Percentiles rank a stretch among this genome's conserved stretches.
Evolutionary conservation across 2,797 vertebrate genomes (phyloP).

Genomic region (Artibeus lituratus): DNA sequence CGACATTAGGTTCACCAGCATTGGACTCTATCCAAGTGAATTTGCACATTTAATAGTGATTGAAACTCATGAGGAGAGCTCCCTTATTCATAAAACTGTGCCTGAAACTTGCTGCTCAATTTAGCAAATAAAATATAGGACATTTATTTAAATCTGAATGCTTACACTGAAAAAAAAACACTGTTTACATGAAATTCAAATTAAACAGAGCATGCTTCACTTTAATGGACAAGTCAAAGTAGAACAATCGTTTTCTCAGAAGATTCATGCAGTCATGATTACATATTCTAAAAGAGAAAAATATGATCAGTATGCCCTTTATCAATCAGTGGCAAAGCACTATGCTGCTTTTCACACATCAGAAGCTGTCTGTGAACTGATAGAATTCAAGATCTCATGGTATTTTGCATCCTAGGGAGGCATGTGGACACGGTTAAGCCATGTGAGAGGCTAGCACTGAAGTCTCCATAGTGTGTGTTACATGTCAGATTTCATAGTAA

Average conservation of each 20-base stretch:
- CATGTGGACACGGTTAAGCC: background rate
- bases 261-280: background rate
- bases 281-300: background rate
- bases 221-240: background rate
- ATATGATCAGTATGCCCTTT: background rate
- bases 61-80: background rate
- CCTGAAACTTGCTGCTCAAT: background rate
- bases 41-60: background rate
- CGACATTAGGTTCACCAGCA: background rate
- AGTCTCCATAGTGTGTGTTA: rapidly evolving
- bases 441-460: background rate
- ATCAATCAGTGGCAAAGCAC: background rate
- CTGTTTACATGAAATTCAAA: constrained; percentile 4
- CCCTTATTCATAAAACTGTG: background rate
- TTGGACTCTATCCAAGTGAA: background rate
- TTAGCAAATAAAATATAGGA: background rate
- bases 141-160: background rate
- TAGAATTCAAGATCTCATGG: background rate
- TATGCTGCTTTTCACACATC: background rate
- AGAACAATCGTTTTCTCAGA: background rate
- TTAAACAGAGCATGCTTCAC: background rate
- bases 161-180: background rate
- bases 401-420: background rate
- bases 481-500: background rate
- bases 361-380: background rate